phyloP scores from a whole-genome alignment of 2,797 vertebrate species.

The Sebastes ruberrimus region DNA sequence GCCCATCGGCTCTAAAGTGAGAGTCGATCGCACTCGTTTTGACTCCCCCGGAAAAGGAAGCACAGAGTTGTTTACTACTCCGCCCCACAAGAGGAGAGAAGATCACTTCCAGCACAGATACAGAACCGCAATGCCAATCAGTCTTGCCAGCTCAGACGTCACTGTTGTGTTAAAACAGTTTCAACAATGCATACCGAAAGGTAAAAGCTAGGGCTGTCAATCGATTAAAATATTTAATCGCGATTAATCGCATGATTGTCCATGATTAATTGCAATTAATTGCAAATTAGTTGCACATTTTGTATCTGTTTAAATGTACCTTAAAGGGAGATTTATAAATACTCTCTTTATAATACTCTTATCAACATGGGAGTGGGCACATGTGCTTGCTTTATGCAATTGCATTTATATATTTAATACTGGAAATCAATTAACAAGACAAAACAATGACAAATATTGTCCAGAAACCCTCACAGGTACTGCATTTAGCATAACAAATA shows the following conservation, averaged over 20 bases:
- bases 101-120: not conserved
- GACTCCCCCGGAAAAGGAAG: not conserved
- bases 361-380: too few relatives aligned
- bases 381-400: too few relatives aligned
- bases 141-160: not conserved
- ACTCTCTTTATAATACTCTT: too few relatives aligned
- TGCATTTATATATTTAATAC: too few relatives aligned
- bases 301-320: too few relatives aligned
- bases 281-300: too few relatives aligned
- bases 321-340: too few relatives aligned
- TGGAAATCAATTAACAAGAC: too few relatives aligned
- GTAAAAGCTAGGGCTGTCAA: too few relatives aligned
- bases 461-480: too few relatives aligned
- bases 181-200: not conserved
- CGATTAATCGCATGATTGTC: not conserved
- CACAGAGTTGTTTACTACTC: not conserved
- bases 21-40: not conserved
- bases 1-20: not conserved
- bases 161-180: not conserved
- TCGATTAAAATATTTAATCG: not conserved
- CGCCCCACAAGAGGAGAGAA: not conserved
- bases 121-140: not conserved
- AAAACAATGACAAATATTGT: too few relatives aligned
- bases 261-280: not conserved
- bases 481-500: too few relatives aligned